phyloP scores from a whole-genome alignment of 2,113 vertebrate species.

The Phrynosoma platyrhinos region DNA sequence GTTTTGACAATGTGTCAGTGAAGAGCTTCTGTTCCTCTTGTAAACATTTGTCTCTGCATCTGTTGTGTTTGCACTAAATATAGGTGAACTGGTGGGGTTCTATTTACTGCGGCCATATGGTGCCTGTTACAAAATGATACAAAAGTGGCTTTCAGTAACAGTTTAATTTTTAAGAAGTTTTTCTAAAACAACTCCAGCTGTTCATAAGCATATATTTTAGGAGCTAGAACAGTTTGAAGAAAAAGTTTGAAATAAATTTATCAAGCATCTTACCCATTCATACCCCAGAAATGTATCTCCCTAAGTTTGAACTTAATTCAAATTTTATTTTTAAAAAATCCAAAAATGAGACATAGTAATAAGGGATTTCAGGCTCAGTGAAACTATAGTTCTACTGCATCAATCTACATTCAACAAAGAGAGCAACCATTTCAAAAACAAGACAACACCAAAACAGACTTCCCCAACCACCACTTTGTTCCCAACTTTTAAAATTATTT shows the following conservation, averaged over 20 bases:
- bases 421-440: neutral
- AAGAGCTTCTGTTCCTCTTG: slow-evolving; percentile 33
- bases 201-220: slow-evolving; percentile 51
- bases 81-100: slow-evolving; percentile 15
- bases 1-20: slow-evolving; percentile 18
- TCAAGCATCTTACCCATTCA: slow-evolving; percentile 46
- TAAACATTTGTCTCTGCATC: slow-evolving; percentile 48
- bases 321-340: neutral
- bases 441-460: too few species aligned
- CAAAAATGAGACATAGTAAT: too few species aligned
- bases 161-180: slow-evolving; percentile 48
- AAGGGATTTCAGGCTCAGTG: too few species aligned
- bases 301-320: slow-evolving; percentile 42
- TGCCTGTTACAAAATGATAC: slow-evolving; percentile 21
- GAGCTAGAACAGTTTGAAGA: slow-evolving; percentile 41
- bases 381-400: too few species aligned
- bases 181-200: slow-evolving; percentile 46
- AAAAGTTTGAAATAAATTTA: slow-evolving; percentile 45
- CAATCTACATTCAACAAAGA: neutral
- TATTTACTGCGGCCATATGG: neutral
- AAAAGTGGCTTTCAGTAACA: slow-evolving; percentile 25
- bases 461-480: neutral
- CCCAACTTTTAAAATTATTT: too few species aligned
- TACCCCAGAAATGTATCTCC: slow-evolving; percentile 12
- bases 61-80: slow-evolving; percentile 45